Evolutionary conservation across 2,797 vertebrate genomes (phyloP), one percentile per base, ranked within the genome.

Genomic region (Cottoperca gobio): DNA sequence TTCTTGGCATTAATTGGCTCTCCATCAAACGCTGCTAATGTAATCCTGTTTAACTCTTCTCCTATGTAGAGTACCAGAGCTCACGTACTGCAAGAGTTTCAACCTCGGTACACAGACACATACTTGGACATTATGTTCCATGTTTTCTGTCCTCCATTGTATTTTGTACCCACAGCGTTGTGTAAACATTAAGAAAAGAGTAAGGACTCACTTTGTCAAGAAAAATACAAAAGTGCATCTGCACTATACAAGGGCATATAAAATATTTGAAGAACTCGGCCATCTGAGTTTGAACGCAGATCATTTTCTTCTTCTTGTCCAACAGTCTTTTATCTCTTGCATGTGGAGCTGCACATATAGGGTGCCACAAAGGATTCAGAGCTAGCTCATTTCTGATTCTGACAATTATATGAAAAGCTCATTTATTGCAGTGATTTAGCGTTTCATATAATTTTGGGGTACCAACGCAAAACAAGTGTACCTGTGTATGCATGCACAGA

Each of bases 311-410:
- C 26, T 33, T 1, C 26, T 60, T 21, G 7, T 33, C n/a, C 48
- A 49, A 40, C 40, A 49, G 14, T 31, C 45, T 53, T 35, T 59
- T 23, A n/a, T 63, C 12, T 31, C n/a, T 70, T 73, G 26, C n/a
- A 49, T 23, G n/a, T 21, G 5, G 3, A 43, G 55, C 17, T 43
- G 5, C 14, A 61, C 2, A 23, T 26, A 28, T 31, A 8, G 6
- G 13, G 13, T 2, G 1, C 31, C 24, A 61, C 55, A 61, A 39
- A 31, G 7, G 16, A 49, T 37, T 62, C 19, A 45, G 5, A 50
- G 8, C 23, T 5, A 10, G 1, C 23, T 26, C 13, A 16, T 42
- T 31, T 45, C 33, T 58, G 65, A 24, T 12, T 1, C 43, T 43
- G 35, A 2, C 53, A 12, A 16, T 40, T 13, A 8, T 9, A 37